Evolutionary conservation across 2,113 vertebrate genomes (phyloP).

Genomic region (Bagarius yarrelli): DNA sequence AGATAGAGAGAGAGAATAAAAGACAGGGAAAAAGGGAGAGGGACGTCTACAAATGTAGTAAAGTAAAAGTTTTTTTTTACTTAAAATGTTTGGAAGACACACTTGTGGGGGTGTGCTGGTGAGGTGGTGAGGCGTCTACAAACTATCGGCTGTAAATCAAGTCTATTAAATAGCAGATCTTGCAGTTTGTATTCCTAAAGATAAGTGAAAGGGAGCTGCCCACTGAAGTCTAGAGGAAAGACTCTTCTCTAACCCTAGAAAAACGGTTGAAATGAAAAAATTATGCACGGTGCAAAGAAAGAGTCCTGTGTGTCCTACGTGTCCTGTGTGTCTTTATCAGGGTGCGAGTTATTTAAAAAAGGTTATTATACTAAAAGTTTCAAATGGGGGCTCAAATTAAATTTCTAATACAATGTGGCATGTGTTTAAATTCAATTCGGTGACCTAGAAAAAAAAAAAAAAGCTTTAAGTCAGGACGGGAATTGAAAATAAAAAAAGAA

Average conservation of each 20-base stretch:
- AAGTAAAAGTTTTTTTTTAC: no score
- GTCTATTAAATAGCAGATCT: no score
- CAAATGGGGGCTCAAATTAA: conserved; percentile 31
- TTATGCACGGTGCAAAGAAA: neutral
- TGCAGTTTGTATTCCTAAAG: no score
- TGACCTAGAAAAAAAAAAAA: conserved; percentile 27
- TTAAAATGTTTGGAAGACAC: no score
- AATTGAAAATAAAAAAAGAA: no score
- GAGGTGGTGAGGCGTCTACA: no score
- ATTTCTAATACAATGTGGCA: conserved; percentile 28
- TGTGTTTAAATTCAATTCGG: conserved; percentile 35
- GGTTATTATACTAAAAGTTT: conserved; percentile 8
- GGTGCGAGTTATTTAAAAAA: conserved; percentile 20
- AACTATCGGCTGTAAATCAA: no score
- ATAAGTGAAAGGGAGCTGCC: neutral
- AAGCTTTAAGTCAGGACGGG: neutral
- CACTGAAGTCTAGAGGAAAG: neutral
- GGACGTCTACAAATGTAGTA: no score
- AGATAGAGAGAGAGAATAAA: no score
- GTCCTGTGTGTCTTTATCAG: conserved; percentile 1
- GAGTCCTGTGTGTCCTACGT: neutral
- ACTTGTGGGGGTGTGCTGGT: no score
- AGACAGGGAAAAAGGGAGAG: no score
- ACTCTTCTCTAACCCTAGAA: neutral
- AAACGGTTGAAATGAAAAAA: neutral